These are phyloP conservation scores for Koerneria pararmatus DNA, from an alignment of 2,888 invertebrate genomes.

Conservation along the genomic window DNA sequence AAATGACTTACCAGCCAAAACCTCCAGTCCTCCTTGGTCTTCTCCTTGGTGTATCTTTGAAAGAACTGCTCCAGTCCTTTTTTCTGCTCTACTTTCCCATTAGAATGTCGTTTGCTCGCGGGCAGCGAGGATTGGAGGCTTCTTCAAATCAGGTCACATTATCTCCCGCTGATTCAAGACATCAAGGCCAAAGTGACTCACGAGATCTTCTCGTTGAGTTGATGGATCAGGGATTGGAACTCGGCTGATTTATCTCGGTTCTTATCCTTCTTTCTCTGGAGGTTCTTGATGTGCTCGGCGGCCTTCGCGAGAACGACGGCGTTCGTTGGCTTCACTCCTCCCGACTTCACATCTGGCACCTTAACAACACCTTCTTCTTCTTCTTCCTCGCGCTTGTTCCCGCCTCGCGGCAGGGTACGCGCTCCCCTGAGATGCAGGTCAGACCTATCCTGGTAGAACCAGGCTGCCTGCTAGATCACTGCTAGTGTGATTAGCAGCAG, in stretches of 20 bases:
- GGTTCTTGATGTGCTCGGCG: conserved; percentile 49
- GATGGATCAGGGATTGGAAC: conserved; percentile 22
- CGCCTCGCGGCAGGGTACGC: too few relatives aligned
- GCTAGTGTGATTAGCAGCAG: too few relatives aligned
- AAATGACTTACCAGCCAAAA: conserved; percentile 54
- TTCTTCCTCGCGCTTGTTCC: too few relatives aligned
- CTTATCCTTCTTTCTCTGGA: conserved; percentile 33
- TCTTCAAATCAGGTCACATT: conserved; percentile 31
- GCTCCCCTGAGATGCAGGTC: too few relatives aligned
- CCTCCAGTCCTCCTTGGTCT: conserved; percentile 44
- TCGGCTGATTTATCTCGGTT: conserved; percentile 15
- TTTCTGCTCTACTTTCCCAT: conserved; percentile 31
- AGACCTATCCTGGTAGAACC: too few relatives aligned
- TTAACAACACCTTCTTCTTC: too few relatives aligned
- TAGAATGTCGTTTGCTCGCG: conserved; percentile 27
- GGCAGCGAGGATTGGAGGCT: conserved; percentile 53
- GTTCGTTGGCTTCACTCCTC: conserved; percentile 57
- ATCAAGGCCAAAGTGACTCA: conserved; percentile 24
- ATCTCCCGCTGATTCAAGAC: background rate
- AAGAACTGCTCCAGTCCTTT: conserved; percentile 37
- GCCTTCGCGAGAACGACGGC: conserved; percentile 58
- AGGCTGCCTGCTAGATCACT: too few relatives aligned
- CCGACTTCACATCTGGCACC: conserved; percentile 52
- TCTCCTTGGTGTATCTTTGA: conserved; percentile 43
- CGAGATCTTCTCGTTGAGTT: conserved; percentile 39